phyloP scores from a whole-genome alignment of 2,888 invertebrate species.

The Lasioglossum lativentre region DNA sequence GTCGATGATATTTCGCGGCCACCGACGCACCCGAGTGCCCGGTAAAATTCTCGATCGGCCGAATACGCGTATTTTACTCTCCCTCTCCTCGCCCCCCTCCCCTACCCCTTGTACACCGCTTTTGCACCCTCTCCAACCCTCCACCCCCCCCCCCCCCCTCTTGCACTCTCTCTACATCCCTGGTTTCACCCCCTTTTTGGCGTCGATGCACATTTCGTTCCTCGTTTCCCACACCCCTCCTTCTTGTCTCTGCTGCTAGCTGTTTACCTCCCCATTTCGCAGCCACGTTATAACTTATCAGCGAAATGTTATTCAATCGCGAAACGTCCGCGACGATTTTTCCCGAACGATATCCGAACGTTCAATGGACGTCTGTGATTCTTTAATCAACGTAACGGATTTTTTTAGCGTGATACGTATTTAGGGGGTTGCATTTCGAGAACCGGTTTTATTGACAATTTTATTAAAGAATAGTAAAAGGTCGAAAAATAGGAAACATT shows the following conservation, averaged over 20 bases:
- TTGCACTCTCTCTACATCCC: neutral
- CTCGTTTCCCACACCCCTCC: constrained; percentile 18
- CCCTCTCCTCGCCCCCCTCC: neutral
- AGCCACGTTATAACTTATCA: constrained; percentile 44
- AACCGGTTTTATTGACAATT: too few species aligned
- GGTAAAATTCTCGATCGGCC: constrained; percentile 72
- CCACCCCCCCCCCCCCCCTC: neutral
- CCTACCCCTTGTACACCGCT: neutral
- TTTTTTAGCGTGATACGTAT: too few species aligned
- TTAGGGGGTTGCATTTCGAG: too few species aligned
- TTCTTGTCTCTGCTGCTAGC: constrained; percentile 5
- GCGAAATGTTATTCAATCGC: constrained; percentile 24
- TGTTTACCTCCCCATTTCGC: constrained; percentile 13
- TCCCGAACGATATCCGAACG: neutral
- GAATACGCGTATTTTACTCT: constrained; percentile 46
- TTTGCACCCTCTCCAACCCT: neutral
- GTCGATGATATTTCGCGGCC: constrained; percentile 78
- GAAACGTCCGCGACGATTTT: too few species aligned
- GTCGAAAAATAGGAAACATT: too few species aligned
- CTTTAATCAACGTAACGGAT: neutral
- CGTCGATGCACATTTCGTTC: constrained; percentile 16
- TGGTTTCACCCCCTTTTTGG: neutral
- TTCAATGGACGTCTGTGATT: neutral
- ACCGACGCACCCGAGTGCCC: constrained; percentile 52
- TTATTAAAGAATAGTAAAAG: too few species aligned